Conservation (phyloP, 2,113 vertebrate species). For the Coreoperca whiteheadi region DNA sequence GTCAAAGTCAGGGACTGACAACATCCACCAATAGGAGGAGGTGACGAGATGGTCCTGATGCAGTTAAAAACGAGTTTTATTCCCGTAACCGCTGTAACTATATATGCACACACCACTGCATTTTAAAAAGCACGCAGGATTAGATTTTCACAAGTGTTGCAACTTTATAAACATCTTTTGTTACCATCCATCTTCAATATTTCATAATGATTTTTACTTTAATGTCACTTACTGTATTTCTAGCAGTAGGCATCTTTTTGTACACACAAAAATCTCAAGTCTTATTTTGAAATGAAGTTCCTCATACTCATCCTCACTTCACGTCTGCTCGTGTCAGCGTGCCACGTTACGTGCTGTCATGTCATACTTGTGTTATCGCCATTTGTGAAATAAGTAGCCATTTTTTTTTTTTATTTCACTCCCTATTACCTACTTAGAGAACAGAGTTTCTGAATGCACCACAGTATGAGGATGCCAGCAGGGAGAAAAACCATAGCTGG, state of each 20-base stretch:
- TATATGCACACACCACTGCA: conserved; percentile 10
- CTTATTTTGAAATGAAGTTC: conserved; percentile 33
- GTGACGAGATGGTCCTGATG: conserved; percentile 28
- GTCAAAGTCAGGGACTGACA: conserved; percentile 37
- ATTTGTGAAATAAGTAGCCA: conserved; percentile 48
- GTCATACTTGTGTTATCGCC: conserved; percentile 23
- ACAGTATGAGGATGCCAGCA: conserved; percentile 40
- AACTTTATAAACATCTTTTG: conserved; percentile 42
- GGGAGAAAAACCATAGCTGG: conserved; percentile 42
- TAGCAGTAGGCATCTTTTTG: not conserved
- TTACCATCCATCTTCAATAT: conserved; percentile 57
- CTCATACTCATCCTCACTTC: not conserved
- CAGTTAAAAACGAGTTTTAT: not conserved
- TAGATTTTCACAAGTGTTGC: conserved; percentile 42
- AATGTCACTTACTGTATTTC: conserved; percentile 39
- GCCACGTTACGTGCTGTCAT: conserved; percentile 16
- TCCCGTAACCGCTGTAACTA: conserved; percentile 33
- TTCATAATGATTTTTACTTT: conserved; percentile 57
- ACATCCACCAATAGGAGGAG: conserved; percentile 22
- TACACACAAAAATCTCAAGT: conserved; percentile 17
- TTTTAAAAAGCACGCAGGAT: conserved; percentile 28
- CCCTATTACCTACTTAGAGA: conserved; percentile 40
- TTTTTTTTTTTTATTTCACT: conserved; percentile 45
- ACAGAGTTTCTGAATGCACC: conserved; percentile 36
- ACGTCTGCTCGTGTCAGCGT: conserved; percentile 8